These are phyloP conservation scores for Bombus fervidus DNA, from an alignment of 1,140 invertebrate species.

Conservation along the genomic window DNA sequence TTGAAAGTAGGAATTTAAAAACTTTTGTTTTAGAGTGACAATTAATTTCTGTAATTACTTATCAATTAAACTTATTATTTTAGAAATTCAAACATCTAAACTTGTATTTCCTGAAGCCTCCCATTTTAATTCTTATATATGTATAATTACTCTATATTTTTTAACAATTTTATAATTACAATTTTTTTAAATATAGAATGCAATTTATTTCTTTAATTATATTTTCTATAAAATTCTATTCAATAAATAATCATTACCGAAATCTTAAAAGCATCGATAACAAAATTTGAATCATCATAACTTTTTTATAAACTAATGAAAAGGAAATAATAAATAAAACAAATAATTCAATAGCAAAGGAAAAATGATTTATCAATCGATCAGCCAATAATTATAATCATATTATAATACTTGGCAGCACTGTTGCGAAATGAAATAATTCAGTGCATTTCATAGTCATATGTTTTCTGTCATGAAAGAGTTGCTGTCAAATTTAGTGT, in stretches of 20 bases:
- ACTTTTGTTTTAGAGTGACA: too few relatives aligned
- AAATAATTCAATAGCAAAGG: too few relatives aligned
- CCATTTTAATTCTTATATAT: not conserved
- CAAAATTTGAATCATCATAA: not conserved
- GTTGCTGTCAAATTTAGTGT: conserved; percentile 58
- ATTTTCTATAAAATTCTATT: not conserved
- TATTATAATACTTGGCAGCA: conserved; percentile 5
- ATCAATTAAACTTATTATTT: not conserved
- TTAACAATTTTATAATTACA: not conserved
- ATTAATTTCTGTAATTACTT: not conserved
- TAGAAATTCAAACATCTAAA: not conserved
- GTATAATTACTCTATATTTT: not conserved
- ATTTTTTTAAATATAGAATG: not conserved
- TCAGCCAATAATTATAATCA: not conserved
- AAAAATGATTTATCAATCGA: not conserved
- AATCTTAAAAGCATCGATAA: not conserved
- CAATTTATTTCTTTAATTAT: not conserved
- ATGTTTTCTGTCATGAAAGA: conserved; percentile 53
- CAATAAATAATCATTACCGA: not conserved
- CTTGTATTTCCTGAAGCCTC: too few relatives aligned
- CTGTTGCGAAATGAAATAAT: conserved; percentile 32
- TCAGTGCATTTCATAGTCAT: conserved; percentile 57
- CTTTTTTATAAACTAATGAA: too few relatives aligned
- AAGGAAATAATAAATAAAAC: not conserved
- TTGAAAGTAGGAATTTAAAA: not conserved